A percentile compares a stretch with the other conserved stretches of the same genome.
These are phyloP conservation scores for pig (Sus scrofa) DNA, from an alignment of 2,113 vertebrate genomes.

Conservation along the genomic window DNA sequence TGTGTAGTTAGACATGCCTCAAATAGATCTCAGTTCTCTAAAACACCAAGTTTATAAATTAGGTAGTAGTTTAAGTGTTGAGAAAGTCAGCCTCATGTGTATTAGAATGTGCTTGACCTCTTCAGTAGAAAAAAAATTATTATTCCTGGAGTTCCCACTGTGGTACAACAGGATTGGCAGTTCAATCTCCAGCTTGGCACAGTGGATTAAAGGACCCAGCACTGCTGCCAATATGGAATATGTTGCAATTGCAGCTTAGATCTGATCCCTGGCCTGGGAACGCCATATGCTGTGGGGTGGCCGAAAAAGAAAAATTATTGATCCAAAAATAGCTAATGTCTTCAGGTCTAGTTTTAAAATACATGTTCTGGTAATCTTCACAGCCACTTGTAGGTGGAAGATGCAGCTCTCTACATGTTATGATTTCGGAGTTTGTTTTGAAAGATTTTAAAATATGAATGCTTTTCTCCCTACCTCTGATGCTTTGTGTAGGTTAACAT, in stretches of 20 bases:
- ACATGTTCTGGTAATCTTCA: neutral
- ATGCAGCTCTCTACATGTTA: neutral
- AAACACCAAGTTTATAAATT: constrained; percentile 40
- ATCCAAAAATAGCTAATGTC: constrained; percentile 30
- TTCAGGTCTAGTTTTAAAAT: constrained; percentile 14
- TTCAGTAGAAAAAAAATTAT: neutral
- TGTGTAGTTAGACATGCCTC: neutral
- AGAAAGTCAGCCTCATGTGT: constrained; percentile 3
- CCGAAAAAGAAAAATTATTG: neutral
- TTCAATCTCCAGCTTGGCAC: too few relatives aligned
- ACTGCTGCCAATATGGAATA: too few relatives aligned
- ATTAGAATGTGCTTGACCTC: constrained; percentile 34
- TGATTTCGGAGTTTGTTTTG: neutral
- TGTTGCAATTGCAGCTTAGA: too few relatives aligned
- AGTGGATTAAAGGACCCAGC: too few relatives aligned
- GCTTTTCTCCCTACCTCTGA: neutral
- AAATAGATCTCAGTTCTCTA: neutral
- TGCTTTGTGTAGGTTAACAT: neutral
- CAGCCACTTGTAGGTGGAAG: neutral
- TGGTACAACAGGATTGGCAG: too few relatives aligned
- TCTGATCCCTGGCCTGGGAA: too few relatives aligned
- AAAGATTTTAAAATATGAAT: neutral
- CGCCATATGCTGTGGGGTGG: too few relatives aligned
- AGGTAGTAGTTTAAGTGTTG: neutral
- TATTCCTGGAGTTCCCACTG: too few relatives aligned